These are phyloP conservation scores for Alsophila aescularia DNA, from an alignment of 2,888 invertebrate species.

Conservation along the genomic window DNA sequence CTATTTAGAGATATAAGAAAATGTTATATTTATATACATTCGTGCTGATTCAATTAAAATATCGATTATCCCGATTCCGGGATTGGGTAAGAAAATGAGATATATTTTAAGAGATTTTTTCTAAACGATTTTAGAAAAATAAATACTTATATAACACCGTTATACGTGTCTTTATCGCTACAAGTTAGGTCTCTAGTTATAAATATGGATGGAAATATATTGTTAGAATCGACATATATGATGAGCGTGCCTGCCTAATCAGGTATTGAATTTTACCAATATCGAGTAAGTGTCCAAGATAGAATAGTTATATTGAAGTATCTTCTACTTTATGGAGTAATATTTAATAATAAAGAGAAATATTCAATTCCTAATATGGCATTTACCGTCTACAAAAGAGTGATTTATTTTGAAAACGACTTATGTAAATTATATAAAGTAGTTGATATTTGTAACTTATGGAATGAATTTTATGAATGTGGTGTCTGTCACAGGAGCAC, in stretches of 20 bases:
- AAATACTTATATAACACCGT: slow-evolving; percentile 64
- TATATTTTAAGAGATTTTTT: slow-evolving; percentile 84
- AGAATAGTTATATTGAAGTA: slow-evolving; percentile 44
- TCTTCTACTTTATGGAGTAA: slow-evolving; percentile 52
- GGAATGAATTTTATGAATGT: slow-evolving; percentile 49
- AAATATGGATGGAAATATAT: slow-evolving; percentile 53
- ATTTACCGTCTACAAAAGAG: slow-evolving; percentile 81
- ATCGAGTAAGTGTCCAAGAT: slow-evolving; percentile 56
- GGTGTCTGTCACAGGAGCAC: slow-evolving; percentile 33
- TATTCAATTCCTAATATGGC: slow-evolving; percentile 82
- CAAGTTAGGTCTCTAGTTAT: slow-evolving; percentile 64
- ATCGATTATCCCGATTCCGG: slow-evolving; percentile 60
- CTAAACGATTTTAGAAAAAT: slow-evolving; percentile 73
- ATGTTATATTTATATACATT: slow-evolving; percentile 73
- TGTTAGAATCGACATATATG: slow-evolving; percentile 52
- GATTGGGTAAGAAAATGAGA: slow-evolving; percentile 65
- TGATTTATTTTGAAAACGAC: slow-evolving; percentile 73
- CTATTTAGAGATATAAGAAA: slow-evolving; percentile 74
- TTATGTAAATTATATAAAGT: slow-evolving; percentile 71
- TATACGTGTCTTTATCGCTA: slow-evolving; percentile 78
- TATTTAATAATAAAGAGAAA: slow-evolving; percentile 56
- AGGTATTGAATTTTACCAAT: slow-evolving; percentile 66
- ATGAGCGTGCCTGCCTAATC: slow-evolving; percentile 64
- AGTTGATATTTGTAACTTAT: slow-evolving; percentile 70
- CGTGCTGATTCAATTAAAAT: slow-evolving; percentile 65